These are phyloP conservation scores for Gryllus longicercus DNA, from an alignment of 2,888 invertebrate species.

Conservation along the genomic window DNA sequence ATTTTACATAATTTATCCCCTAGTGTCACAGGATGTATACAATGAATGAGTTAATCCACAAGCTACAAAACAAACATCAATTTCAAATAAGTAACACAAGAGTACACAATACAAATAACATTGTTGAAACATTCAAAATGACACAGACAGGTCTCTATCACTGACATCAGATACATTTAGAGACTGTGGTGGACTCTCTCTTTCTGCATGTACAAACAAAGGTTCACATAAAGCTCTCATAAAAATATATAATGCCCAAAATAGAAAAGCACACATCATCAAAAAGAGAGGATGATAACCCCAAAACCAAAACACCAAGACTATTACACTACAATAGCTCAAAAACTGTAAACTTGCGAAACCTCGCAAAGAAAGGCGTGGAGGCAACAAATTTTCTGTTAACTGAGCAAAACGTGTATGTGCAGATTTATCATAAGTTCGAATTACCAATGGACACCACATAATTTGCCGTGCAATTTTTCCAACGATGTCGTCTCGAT, in stretches of 20 bases:
- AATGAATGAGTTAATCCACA: too few species aligned
- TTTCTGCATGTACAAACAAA: not conserved
- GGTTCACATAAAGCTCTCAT: conserved; percentile 20
- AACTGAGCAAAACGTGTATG: conserved; percentile 53
- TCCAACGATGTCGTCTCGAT: conserved; percentile 60
- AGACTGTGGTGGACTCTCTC: not conserved
- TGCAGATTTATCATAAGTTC: conserved; percentile 59
- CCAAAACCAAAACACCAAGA: conserved; percentile 52
- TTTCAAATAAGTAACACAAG: too few species aligned
- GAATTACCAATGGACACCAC: conserved; percentile 59
- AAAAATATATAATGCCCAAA: conserved; percentile 52
- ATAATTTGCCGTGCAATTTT: conserved; percentile 61
- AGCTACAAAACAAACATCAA: too few species aligned
- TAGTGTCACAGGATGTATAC: too few species aligned
- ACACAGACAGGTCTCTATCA: not conserved
- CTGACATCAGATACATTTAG: not conserved
- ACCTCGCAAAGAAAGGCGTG: conserved; percentile 64
- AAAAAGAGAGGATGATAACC: conserved; percentile 55
- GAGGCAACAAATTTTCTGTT: conserved; percentile 58
- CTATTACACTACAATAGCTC: conserved; percentile 54
- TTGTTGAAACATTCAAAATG: not conserved
- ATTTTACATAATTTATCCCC: not conserved
- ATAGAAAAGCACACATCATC: conserved; percentile 48
- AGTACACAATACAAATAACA: too few species aligned
- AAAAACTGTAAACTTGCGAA: conserved; percentile 63